Conservation (phyloP, 2,888 invertebrate genomes). For the Spicauda simplicius region DNA sequence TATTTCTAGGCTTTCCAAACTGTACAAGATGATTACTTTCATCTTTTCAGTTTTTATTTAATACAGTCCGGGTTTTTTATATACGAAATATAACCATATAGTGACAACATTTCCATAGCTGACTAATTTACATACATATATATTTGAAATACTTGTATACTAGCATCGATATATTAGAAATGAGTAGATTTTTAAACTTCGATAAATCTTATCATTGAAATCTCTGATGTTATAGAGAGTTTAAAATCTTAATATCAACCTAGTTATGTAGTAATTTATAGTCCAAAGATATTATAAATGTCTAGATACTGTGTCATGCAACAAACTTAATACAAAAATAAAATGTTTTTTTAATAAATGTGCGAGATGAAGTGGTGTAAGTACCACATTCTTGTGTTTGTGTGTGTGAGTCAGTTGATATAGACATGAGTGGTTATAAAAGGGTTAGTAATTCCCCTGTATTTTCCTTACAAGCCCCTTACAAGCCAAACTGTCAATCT, state of each 20-base stretch:
- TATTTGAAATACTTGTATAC: not conserved
- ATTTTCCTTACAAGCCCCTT: too few relatives aligned
- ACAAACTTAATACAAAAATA: not conserved
- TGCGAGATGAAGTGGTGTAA: too few relatives aligned
- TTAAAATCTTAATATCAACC: not conserved
- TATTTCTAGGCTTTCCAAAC: too few relatives aligned
- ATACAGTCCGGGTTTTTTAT: not conserved
- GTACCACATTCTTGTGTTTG: too few relatives aligned
- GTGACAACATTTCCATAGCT: not conserved
- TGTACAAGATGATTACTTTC: too few relatives aligned
- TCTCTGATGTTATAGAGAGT: too few relatives aligned
- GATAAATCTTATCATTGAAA: not conserved
- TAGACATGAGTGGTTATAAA: too few relatives aligned
- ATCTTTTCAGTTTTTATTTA: not conserved
- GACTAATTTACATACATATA: not conserved
- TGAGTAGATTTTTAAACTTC: not conserved
- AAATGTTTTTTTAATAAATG: too few relatives aligned
- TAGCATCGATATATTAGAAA: slow-evolving; percentile 1
- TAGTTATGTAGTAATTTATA: not conserved
- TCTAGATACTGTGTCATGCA: not conserved
- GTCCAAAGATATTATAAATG: not conserved
- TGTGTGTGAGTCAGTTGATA: too few relatives aligned
- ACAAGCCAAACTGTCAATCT: too few relatives aligned
- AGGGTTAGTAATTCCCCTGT: too few relatives aligned
- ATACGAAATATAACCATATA: not conserved